Percentiles rank a stretch among this genome's conserved stretches.
These are phyloP conservation scores for Drosophila pseudoobscura DNA, from an alignment of 1,140 invertebrate genomes.

Conservation along the genomic window DNA sequence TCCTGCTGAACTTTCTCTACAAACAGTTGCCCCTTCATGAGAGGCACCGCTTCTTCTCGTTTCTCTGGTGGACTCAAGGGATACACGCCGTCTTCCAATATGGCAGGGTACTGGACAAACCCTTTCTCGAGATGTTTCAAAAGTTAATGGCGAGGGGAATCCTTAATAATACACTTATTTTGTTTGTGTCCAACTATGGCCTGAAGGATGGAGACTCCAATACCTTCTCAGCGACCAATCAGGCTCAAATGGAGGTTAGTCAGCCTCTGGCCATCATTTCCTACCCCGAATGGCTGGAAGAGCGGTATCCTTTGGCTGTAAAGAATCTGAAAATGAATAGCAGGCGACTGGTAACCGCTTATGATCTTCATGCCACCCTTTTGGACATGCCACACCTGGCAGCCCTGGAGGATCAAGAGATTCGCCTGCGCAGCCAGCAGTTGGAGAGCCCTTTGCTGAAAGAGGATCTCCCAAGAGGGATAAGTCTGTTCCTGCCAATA, in stretches of 20 bases:
- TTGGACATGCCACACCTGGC: slow-evolving; percentile 6
- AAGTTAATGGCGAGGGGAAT: slow-evolving; percentile 84
- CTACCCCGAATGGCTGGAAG: slow-evolving; percentile 88
- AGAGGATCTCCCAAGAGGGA: slow-evolving; percentile 14
- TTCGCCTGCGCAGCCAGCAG: slow-evolving; percentile 10
- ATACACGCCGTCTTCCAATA: slow-evolving; percentile 90
- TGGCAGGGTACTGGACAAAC: slow-evolving; percentile 86
- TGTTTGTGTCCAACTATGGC: slow-evolving; percentile 95
- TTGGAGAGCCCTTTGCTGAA: neutral
- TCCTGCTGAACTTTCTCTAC: slow-evolving; percentile 84
- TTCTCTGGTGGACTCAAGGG: slow-evolving; percentile 90
- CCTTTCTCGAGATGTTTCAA: slow-evolving; percentile 85
- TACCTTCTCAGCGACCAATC: slow-evolving; percentile 83
- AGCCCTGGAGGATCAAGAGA: slow-evolving; percentile 7
- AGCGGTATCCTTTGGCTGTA: slow-evolving; percentile 86
- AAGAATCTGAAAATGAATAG: slow-evolving; percentile 88
- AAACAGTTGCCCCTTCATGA: slow-evolving; percentile 76
- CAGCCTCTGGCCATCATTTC: slow-evolving; percentile 91
- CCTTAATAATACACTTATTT: slow-evolving; percentile 87
- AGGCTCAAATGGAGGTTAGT: slow-evolving; percentile 92
- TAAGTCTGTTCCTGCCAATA: slow-evolving; percentile 35
- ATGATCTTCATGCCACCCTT: slow-evolving; percentile 89
- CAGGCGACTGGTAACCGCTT: slow-evolving; percentile 89
- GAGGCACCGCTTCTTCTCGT: slow-evolving; percentile 86
- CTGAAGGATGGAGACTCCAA: slow-evolving; percentile 87